Conservation (phyloP, 1,140 invertebrate genomes). For the Drosophila seguyi region DNA sequence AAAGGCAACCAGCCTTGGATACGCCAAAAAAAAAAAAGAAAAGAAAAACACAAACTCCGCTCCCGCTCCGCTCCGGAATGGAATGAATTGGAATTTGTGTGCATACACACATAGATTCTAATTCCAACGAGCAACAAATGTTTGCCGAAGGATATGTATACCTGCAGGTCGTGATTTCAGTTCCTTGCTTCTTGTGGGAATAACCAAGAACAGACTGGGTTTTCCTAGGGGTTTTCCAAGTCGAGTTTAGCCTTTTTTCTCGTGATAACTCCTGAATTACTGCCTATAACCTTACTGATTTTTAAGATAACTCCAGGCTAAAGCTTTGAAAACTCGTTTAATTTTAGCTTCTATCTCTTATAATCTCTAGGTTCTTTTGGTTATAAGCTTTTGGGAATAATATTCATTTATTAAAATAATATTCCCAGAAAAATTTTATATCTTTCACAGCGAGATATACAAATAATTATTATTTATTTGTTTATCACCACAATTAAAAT, state of each 20-base stretch:
- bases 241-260: neutral
- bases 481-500: neutral
- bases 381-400: neutral
- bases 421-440: neutral
- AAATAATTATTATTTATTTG: neutral
- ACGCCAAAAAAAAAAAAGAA: conserved; percentile 39
- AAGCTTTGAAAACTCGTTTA: neutral
- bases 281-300: no score
- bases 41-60: conserved; percentile 12
- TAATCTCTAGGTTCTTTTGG: neutral
- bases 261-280: no score
- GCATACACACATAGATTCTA: conserved; percentile 12
- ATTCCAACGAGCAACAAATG: conserved; percentile 53
- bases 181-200: neutral
- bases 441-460: neutral
- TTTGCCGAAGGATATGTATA: conserved; percentile 20
- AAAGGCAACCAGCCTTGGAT: conserved; percentile 63
- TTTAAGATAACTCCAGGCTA: no score
- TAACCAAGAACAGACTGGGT: neutral
- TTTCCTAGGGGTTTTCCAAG: neutral
- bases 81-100: conserved; percentile 15
- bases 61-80: neutral
- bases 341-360: neutral
- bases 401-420: neutral
- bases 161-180: neutral